Conservation (phyloP, 2,797 vertebrate genomes). For the Malurus leucopterus region DNA sequence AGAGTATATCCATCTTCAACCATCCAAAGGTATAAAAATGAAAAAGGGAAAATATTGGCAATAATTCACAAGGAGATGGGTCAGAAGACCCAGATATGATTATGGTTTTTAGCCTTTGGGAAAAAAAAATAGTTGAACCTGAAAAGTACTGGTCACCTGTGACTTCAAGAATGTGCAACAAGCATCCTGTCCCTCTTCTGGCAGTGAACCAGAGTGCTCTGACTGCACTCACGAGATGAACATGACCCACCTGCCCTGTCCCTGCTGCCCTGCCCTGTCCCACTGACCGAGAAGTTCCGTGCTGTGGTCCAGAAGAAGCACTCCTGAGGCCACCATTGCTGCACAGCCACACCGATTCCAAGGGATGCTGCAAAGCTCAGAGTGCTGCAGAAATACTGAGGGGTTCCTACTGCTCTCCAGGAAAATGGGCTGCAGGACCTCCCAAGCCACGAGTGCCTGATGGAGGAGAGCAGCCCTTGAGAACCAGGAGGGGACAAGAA, state of each 20-base stretch:
- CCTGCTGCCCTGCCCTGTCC: not conserved
- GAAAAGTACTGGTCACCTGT: not conserved
- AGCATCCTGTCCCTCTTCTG: not conserved
- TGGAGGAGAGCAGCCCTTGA: rapidly evolving
- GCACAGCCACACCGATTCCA: rapidly evolving
- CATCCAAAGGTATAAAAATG: slow-evolving; percentile 6
- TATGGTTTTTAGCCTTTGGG: not conserved
- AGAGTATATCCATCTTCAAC: not conserved
- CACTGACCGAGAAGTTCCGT: rapidly evolving
- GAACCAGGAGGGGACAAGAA: rapidly evolving
- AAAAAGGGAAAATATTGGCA: not conserved
- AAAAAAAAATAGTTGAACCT: not conserved
- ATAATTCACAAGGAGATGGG: not conserved
- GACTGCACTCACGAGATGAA: rapidly evolving
- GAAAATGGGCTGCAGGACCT: not conserved
- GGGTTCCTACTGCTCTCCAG: not conserved
- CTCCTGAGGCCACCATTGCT: rapidly evolving
- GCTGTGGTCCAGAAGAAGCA: rapidly evolving
- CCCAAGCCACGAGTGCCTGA: rapidly evolving
- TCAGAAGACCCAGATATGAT: not conserved
- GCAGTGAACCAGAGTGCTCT: not conserved
- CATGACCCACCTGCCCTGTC: rapidly evolving
- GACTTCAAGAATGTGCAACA: not conserved
- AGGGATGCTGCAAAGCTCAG: not conserved
- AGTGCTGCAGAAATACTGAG: not conserved